Base-by-base conservation (phyloP, 2,113 vertebrate genomes). In the Oreochromis niloticus region DNA sequence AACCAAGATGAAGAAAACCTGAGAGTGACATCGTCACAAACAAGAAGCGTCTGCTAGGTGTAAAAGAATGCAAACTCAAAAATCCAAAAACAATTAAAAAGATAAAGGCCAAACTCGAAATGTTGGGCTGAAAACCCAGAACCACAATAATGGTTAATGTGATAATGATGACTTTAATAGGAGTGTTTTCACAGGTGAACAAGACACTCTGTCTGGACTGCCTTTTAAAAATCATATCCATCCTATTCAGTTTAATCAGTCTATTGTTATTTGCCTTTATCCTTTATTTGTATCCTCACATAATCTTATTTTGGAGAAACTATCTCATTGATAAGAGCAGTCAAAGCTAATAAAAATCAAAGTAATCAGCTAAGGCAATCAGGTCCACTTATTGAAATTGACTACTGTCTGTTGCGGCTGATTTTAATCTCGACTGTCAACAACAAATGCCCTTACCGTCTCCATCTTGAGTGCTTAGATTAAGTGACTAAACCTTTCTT, bases 371-470 rank as follows among this genome's bases (percentile, higher is more conserved):
- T 63, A 75, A 80, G 19, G 66, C 39, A 78, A 88, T 90, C 57
- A 71, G 9, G 59, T 79, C 34, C 56, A 10, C 22, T 85, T 16
- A 63, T 63, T 83, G 46, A 24, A 89, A 89, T 5, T 14, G 34
- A 84, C 79, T 50, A 68, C 48, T 85, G 19, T 87, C 86, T 85
- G 61, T 80, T 10, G 82, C 41, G 13, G 80, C 34, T 36, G 36
- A 88, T 85, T 89, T 66, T 88, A 63, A 88, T 90, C 80, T 41
- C 16, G 4, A 61, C 75, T 82, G 81, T 88, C 83, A 81, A 75
- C 61, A 89, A 34, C 75, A 84, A 68, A 82, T 87, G 63, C 22
- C 56, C 80, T 85, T 14, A 34, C 39, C 4, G 5, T 87, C 57
- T 87, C 39, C 46, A 9, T 12, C 24, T 71, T 55, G 46, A 78